Evolutionary conservation across 1,140 invertebrate genomes (phyloP).

Genomic region (Diachasma alloeum): DNA sequence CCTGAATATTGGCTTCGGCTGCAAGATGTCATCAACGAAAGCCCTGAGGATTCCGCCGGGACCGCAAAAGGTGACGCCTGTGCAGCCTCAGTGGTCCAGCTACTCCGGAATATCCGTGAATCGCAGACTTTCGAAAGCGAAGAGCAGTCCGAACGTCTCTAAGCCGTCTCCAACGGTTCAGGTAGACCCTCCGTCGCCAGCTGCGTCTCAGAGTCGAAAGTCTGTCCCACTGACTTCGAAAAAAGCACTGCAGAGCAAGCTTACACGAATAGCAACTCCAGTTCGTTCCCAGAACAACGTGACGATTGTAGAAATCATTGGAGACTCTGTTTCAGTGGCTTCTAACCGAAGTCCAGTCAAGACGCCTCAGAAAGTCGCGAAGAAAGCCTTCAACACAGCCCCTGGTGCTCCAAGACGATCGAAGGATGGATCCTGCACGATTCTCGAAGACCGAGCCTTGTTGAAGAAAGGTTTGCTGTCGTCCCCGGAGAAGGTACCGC

Average conservation of each 20-base stretch:
- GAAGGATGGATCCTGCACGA: slow-evolving; percentile 51
- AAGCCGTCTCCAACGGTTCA: slow-evolving; percentile 23
- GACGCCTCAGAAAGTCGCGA: background rate
- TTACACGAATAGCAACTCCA: background rate
- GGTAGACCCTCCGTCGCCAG: too few relatives aligned
- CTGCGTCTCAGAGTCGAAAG: too few relatives aligned
- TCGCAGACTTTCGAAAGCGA: slow-evolving; percentile 46
- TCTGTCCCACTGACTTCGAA: too few relatives aligned
- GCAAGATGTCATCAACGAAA: background rate
- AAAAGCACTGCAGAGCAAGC: background rate
- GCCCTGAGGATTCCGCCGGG: background rate
- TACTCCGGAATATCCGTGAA: background rate
- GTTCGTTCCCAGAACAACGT: background rate
- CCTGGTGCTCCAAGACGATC: slow-evolving; percentile 28
- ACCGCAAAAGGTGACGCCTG: background rate
- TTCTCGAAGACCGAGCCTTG: slow-evolving; percentile 57
- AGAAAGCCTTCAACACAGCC: slow-evolving; percentile 15
- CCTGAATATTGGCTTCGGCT: background rate
- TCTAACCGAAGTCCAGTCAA: background rate
- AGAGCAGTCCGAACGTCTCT: slow-evolving; percentile 56
- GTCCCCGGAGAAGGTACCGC: slow-evolving; percentile 41
- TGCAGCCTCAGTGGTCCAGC: background rate
- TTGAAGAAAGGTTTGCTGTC: slow-evolving; percentile 55
- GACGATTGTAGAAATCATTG: background rate
- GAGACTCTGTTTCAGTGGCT: background rate